A percentile compares a stretch with the other conserved stretches of the same genome.
Evolutionary conservation across 2,113 vertebrate genomes (phyloP).

Genomic region (Microtus ochrogaster): DNA sequence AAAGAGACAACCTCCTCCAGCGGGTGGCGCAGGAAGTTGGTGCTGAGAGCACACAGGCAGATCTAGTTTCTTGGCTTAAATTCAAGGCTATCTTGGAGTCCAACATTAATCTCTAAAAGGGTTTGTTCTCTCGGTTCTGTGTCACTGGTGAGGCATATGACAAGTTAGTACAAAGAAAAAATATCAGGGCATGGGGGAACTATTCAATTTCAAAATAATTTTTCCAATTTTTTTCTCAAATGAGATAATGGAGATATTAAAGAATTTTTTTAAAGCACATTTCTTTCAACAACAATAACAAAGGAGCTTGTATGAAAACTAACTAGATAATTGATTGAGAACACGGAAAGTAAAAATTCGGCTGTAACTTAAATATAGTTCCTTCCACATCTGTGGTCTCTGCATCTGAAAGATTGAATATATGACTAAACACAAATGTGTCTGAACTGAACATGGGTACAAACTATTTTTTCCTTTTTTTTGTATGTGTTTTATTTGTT

Average conservation of each 20-base stretch:
- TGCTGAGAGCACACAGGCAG: background rate
- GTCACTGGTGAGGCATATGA: background rate
- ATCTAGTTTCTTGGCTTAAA: slow-evolving; percentile 12
- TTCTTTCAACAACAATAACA: background rate
- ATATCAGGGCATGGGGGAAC: background rate
- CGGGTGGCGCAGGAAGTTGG: slow-evolving; percentile 21
- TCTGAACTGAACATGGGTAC: background rate
- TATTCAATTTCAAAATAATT: slow-evolving; percentile 46
- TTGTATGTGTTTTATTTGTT: background rate
- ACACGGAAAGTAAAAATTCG: background rate
- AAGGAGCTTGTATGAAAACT: background rate
- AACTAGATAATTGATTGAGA: slow-evolving; percentile 50
- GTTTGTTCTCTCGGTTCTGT: slow-evolving; percentile 14
- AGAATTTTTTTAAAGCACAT: background rate
- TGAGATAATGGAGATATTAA: slow-evolving; percentile 5
- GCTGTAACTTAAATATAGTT: background rate
- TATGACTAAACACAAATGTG: background rate
- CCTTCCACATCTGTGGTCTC: background rate
- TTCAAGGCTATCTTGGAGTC: background rate
- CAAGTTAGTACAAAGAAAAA: background rate
- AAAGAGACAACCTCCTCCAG: slow-evolving; percentile 53
- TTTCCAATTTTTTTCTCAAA: slow-evolving; percentile 27
- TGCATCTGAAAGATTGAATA: background rate
- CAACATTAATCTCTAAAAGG: slow-evolving; percentile 18
- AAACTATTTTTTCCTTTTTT: background rate